These are phyloP conservation scores for Drosophila setosimentum DNA, from an alignment of 2,888 invertebrate genomes.

Conservation along the genomic window DNA sequence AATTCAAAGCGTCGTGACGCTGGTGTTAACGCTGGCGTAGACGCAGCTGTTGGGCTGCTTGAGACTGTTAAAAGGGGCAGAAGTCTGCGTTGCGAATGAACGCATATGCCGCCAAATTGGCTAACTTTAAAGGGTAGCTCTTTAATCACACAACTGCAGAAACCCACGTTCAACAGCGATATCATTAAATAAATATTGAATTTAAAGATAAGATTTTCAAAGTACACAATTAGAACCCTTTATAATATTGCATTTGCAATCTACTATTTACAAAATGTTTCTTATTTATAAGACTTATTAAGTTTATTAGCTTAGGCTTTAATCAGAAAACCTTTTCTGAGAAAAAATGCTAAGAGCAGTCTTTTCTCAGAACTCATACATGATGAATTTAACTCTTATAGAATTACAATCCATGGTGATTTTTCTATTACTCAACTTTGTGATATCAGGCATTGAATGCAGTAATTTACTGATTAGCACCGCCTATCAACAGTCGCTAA, in stretches of 20 bases:
- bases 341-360: not conserved
- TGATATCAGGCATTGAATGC: constrained; percentile 3
- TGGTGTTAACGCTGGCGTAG: constrained; percentile 1
- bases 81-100: not conserved
- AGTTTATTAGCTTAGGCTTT: not conserved
- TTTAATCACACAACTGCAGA: not conserved
- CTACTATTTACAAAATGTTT: not conserved
- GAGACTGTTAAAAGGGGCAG: not conserved
- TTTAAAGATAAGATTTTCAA: not conserved
- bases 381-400: not conserved
- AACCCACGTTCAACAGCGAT: not conserved
- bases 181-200: constrained; percentile 4
- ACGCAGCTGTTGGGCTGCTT: constrained; percentile 5
- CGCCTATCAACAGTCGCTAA: constrained; percentile 48
- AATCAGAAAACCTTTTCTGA: not conserved
- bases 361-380: not conserved
- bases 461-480: constrained; percentile 14
- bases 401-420: not conserved
- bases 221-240: not conserved
- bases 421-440: constrained; percentile 2
- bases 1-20: constrained; percentile 1
- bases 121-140: not conserved
- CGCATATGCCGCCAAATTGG: not conserved
- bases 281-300: not conserved
- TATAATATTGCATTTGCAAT: not conserved